A percentile compares a stretch with the other conserved stretches of the same genome.
Conservation (phyloP, 2,113 vertebrate species). For the Polypterus senegalus region DNA sequence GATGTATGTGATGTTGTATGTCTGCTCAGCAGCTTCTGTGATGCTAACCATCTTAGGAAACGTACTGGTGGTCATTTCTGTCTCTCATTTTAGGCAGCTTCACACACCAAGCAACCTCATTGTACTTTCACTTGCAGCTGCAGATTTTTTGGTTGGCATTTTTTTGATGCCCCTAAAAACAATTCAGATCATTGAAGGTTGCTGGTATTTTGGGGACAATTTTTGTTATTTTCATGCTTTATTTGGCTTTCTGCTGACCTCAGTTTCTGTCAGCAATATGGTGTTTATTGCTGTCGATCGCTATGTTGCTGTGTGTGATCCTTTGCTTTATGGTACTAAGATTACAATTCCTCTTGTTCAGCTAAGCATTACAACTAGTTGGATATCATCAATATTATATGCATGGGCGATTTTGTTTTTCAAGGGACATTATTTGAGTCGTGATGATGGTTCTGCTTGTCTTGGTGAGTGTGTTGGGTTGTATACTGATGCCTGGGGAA, state of each 20-base stretch:
- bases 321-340: not conserved
- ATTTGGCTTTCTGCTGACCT: constrained; percentile 7
- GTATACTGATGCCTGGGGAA: not conserved
- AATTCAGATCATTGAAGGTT: constrained; percentile 2
- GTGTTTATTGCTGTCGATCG: not conserved
- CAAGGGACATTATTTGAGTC: not conserved
- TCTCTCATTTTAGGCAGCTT: constrained; percentile 5
- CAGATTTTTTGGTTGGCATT: not conserved
- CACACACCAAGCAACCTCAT: constrained; percentile 3
- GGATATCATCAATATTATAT: constrained; percentile 3
- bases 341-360: not conserved
- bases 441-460: constrained; percentile 2
- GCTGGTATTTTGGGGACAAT: constrained; percentile 8
- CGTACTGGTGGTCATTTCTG: constrained; percentile 3
- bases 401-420: not conserved
- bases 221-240: not conserved
- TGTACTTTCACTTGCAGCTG: constrained; percentile 4
- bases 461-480: constrained; percentile 1
- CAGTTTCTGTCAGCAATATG: constrained; percentile 6
- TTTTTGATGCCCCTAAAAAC: constrained; percentile 10
- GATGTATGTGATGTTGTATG: not conserved
- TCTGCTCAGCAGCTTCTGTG: not conserved
- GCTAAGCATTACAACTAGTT: not conserved
- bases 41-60: not conserved
- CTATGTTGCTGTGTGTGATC: too few relatives aligned